phyloP scores from a whole-genome alignment of 2,888 invertebrate species.

The Caenorhabditis panamensis region DNA sequence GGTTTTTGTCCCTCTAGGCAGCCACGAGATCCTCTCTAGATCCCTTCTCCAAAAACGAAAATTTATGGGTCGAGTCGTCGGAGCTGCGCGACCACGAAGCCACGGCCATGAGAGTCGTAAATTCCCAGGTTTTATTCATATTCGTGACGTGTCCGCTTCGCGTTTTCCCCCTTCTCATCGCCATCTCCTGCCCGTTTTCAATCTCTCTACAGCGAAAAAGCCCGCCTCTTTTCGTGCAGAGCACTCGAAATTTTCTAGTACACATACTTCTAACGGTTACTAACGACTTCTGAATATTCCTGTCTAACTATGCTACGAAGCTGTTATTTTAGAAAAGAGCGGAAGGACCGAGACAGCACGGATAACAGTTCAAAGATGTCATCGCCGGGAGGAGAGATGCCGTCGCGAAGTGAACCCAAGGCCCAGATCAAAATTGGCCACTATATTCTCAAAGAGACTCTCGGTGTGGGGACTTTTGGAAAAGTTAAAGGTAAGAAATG shows the following conservation, averaged over 20 bases:
- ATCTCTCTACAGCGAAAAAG: background rate
- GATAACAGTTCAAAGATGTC: constrained; percentile 63
- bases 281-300: background rate
- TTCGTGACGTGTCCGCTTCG: constrained; percentile 23
- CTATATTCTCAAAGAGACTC: constrained; percentile 93
- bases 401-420: constrained; percentile 69
- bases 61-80: constrained; percentile 19
- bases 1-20: no score
- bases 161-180: constrained; percentile 1
- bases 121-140: constrained; percentile 53
- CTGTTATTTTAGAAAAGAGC: constrained; percentile 71
- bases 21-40: background rate
- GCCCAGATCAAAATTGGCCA: constrained; percentile 88
- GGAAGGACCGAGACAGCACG: constrained; percentile 66
- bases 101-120: constrained; percentile 30
- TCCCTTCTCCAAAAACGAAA: constrained; percentile 9
- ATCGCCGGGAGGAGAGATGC: constrained; percentile 65
- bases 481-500: constrained; percentile 91
- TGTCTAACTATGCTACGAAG: constrained; percentile 30
- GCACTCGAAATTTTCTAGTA: background rate
- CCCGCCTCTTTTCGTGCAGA: background rate
- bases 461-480: constrained; percentile 98
- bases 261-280: background rate
- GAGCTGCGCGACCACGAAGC: background rate
- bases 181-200: background rate